Evolutionary conservation across 2,797 vertebrate species (phyloP), one percentile per base, ranked within the genome.

Genomic region (Danio jaintianensis): DNA sequence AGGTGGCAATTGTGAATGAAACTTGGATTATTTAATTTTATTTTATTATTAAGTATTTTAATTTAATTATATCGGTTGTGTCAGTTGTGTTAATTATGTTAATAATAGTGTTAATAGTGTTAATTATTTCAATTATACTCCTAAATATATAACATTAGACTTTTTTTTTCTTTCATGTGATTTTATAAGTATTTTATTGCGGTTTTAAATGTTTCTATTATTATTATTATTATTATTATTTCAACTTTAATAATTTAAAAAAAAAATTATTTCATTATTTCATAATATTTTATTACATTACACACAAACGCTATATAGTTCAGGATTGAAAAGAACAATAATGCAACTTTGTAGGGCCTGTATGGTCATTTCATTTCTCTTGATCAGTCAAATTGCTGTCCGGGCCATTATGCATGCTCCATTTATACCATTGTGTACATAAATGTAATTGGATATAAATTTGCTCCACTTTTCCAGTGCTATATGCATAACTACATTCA

Each of bases 301-400:
- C 18, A 22, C 5, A 38, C 47, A 69, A 69, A 38, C 69, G 29
- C 16, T 52, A 11, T 38, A 1, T 48, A 38, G 15, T 52, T 52
- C 29, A 52, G 9, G 12, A 15, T 69, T 69, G 8, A 69, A 67
- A 52, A 69, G 66, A 38, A 36, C 67, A 69, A 9, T 50, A 61
- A 12, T 69, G 29, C 16, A 69, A 69, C 29, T n/a, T 68, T 15
- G 36, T 6, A 50, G 15, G 15, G 7, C 45, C 13, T 68, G 4
- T 69, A n/a, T 18, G 16, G 10, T 40, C 4, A 38, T 29, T 69
- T 38, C 18, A 16, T 47, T 11, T 4, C 8, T 53, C 47, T 36
- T n/a, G 47, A 36, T 50, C 5, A 15, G 36, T 50, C 45, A 3
- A 20, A 47, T 48, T 10, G 45, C 5, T 50, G 4, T 48, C 43